phyloP scores from a whole-genome alignment of 2,113 vertebrate genomes.

The Psittacula cyanocephala region DNA sequence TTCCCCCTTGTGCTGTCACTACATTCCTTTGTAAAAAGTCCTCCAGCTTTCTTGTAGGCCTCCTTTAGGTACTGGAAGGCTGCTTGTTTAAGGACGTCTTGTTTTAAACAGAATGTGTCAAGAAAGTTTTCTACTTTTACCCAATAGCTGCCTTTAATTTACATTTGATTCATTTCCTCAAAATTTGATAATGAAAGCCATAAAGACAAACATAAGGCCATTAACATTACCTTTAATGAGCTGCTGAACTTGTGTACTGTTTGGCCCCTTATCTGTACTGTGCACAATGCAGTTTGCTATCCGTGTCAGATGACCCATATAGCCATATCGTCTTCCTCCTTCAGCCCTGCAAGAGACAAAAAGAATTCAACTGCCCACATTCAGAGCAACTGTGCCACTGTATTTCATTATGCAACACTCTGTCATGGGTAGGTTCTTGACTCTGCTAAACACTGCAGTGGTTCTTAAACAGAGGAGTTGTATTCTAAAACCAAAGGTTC shows the following conservation, averaged over 20 bases:
- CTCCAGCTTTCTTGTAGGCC: background rate
- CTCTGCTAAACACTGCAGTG: fast-evolving
- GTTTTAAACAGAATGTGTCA: background rate
- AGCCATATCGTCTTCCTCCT: conserved; percentile 92
- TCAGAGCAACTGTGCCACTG: background rate
- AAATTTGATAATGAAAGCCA: background rate
- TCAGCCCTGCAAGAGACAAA: conserved; percentile 78
- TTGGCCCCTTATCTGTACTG: conserved; percentile 93
- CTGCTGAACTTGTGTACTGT: conserved; percentile 85
- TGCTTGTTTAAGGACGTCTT: background rate
- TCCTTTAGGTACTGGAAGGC: background rate
- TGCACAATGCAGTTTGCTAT: conserved; percentile 97
- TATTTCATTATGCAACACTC: background rate
- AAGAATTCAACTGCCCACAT: background rate
- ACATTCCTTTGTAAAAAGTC: background rate
- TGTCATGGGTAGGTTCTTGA: too few relatives aligned
- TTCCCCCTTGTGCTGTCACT: background rate
- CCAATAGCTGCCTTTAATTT: background rate
- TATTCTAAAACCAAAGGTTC: background rate
- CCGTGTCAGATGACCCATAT: conserved; percentile 97
- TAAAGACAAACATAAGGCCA: background rate
- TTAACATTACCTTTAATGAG: conserved; percentile 84
- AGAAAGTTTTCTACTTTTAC: background rate
- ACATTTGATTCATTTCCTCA: background rate
- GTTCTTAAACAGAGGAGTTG: background rate